Evolutionary conservation across 2,797 vertebrate genomes (phyloP).

Genomic region (Coreius guichenoti): DNA sequence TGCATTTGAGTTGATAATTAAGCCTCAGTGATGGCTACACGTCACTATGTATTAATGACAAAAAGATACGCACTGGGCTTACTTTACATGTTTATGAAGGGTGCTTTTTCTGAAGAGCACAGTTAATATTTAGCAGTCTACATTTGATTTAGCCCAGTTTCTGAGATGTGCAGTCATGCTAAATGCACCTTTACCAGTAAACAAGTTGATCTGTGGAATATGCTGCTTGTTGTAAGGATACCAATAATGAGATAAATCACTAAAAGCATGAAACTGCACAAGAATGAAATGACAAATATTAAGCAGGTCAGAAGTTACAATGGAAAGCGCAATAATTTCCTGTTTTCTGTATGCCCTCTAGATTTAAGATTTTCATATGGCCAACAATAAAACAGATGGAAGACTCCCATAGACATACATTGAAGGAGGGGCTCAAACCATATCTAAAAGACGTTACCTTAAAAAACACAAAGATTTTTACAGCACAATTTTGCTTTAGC

Average conservation of each 20-base stretch:
- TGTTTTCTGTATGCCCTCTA: background rate
- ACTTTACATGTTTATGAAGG: constrained; percentile 19
- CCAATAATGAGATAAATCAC: background rate
- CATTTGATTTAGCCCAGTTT: constrained; percentile 14
- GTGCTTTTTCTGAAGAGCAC: constrained; percentile 21
- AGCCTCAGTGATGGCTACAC: constrained; percentile 47
- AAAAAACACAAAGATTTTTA: background rate
- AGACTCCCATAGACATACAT: background rate
- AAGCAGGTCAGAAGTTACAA: background rate
- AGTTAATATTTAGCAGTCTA: constrained; percentile 33
- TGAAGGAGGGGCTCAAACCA: background rate
- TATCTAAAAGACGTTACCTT: background rate
- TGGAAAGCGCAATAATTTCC: background rate
- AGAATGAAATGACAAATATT: background rate
- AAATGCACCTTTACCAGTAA: background rate
- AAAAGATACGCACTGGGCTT: constrained; percentile 39
- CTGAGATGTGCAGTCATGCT: background rate
- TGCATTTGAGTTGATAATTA: constrained; percentile 54
- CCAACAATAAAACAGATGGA: background rate
- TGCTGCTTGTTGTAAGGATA: background rate
- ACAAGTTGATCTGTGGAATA: background rate
- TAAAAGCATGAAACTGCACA: background rate
- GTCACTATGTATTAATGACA: constrained; percentile 43
- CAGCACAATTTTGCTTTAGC: background rate
- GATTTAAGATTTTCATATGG: background rate